Percentiles rank a stretch among this genome's conserved stretches.
phyloP scores from a whole-genome alignment of 2,888 invertebrate genomes.

The Brenthis ino region DNA sequence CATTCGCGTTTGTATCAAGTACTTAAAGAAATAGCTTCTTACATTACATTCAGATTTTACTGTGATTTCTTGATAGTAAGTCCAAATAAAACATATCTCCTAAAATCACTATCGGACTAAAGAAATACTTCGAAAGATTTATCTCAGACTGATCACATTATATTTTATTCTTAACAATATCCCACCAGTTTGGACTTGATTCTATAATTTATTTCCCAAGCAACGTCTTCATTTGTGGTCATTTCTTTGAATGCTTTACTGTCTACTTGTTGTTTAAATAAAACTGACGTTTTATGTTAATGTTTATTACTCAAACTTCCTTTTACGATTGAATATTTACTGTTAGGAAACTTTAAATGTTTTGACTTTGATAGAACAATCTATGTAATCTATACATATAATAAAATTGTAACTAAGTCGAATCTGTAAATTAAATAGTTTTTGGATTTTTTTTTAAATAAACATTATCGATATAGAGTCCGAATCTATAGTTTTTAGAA shows the following conservation, averaged over 20 bases:
- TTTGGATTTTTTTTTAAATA: no score
- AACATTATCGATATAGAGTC: no score
- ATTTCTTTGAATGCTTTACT: constrained; percentile 20
- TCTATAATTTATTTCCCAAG: constrained; percentile 45
- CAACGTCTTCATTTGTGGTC: constrained; percentile 38
- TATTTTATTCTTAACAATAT: constrained; percentile 46
- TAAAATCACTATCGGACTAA: not conserved
- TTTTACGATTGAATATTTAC: constrained; percentile 29
- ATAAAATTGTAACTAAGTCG: no score
- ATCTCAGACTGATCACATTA: constrained; percentile 57
- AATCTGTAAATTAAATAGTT: no score
- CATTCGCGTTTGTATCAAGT: no score
- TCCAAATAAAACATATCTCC: not conserved
- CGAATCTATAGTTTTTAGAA: no score
- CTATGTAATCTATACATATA: not conserved
- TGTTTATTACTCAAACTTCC: constrained; percentile 24
- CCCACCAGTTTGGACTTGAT: constrained; percentile 54
- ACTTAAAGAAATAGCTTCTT: no score
- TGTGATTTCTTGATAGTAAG: no score
- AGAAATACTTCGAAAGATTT: constrained; percentile 43
- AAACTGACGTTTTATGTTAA: constrained; percentile 31
- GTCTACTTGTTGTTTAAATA: constrained; percentile 24
- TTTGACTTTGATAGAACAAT: not conserved
- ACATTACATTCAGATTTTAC: no score
- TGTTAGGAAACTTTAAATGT: not conserved